Conservation (phyloP, 2,888 invertebrate species). For the Aradus depressus region DNA sequence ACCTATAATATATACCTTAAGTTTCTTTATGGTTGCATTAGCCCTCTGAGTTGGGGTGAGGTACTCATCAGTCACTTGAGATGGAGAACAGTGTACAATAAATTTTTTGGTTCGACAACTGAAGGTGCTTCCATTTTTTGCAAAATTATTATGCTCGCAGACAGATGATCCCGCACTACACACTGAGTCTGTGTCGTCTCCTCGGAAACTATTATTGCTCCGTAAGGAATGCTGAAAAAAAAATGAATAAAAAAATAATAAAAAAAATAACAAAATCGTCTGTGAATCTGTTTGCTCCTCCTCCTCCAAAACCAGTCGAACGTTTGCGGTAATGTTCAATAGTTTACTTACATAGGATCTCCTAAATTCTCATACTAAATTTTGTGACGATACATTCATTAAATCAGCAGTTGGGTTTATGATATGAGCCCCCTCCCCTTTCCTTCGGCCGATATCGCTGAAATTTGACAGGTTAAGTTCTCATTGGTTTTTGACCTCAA, state of each 20-base stretch:
- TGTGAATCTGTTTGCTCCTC: too few relatives aligned
- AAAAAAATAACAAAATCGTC: not conserved
- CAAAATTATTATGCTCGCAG: slow-evolving; percentile 62
- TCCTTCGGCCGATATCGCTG: too few relatives aligned
- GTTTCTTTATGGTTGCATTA: slow-evolving; percentile 63
- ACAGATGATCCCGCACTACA: slow-evolving; percentile 54
- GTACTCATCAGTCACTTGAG: slow-evolving; percentile 66
- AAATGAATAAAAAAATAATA: not conserved
- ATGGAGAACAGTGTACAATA: slow-evolving; percentile 71
- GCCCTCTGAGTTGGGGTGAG: slow-evolving; percentile 80
- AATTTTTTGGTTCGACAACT: slow-evolving; percentile 62
- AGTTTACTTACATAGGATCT: too few relatives aligned
- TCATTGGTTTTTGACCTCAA: too few relatives aligned
- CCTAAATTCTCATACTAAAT: too few relatives aligned
- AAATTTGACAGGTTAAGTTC: too few relatives aligned
- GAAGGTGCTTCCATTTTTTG: slow-evolving; percentile 55
- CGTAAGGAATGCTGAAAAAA: slow-evolving; percentile 10
- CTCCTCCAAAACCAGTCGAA: too few relatives aligned
- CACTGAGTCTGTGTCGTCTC: slow-evolving; percentile 10
- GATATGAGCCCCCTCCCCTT: slow-evolving; percentile 1
- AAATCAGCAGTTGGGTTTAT: too few relatives aligned
- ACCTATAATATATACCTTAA: slow-evolving; percentile 43
- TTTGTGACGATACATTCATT: too few relatives aligned
- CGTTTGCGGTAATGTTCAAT: too few relatives aligned
- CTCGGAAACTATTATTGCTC: slow-evolving; percentile 1